Evolutionary conservation across 2,888 invertebrate genomes (phyloP).

Genomic region (Plebejus argus): DNA sequence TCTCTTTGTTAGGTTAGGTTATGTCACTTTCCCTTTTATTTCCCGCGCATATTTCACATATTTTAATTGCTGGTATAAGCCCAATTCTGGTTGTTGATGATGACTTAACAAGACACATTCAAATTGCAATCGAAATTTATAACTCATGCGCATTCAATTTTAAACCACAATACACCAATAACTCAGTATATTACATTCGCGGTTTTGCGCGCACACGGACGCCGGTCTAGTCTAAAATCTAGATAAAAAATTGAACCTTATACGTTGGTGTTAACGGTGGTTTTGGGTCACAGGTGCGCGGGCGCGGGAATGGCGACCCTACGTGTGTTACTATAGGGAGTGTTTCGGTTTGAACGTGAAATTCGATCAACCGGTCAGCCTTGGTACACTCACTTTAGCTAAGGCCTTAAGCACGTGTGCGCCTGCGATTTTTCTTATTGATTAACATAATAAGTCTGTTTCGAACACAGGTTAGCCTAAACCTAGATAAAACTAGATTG

Average conservation of each 20-base stretch:
- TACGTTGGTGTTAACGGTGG: slow-evolving; percentile 33
- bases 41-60: too few relatives aligned
- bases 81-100: background rate
- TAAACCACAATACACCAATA: slow-evolving; percentile 22
- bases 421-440: slow-evolving; percentile 32
- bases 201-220: slow-evolving; percentile 38
- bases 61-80: too few relatives aligned
- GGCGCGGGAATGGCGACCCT: slow-evolving; percentile 36
- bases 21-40: too few relatives aligned
- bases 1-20: too few relatives aligned
- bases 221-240: slow-evolving; percentile 36
- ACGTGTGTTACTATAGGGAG: slow-evolving; percentile 41
- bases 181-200: slow-evolving; percentile 2
- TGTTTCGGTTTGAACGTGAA: slow-evolving; percentile 40
- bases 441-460: slow-evolving; percentile 27
- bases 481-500: slow-evolving; percentile 23
- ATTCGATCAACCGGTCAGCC: slow-evolving; percentile 45
- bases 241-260: slow-evolving; percentile 37
- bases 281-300: slow-evolving; percentile 36
- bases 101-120: slow-evolving; percentile 9
- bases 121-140: background rate
- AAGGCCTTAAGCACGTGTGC: slow-evolving; percentile 41
- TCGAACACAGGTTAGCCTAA: slow-evolving; percentile 12
- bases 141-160: slow-evolving; percentile 11
- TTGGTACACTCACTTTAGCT: slow-evolving; percentile 50